Base-by-base conservation (phyloP, 2,113 vertebrate species). In the Erinaceus europaeus region DNA sequence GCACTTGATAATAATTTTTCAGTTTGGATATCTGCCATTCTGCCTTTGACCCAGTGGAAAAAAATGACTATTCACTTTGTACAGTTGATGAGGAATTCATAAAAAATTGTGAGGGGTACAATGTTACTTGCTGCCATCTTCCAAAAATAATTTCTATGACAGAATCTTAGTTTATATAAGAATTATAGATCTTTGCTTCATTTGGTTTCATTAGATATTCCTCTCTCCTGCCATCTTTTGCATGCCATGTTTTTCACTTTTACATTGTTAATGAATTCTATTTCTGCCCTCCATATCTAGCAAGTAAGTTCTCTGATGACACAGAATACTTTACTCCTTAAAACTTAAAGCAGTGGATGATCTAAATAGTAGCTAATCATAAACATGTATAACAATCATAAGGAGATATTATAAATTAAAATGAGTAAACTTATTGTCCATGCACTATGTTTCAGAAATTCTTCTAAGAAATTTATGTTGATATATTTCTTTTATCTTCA, bases 21-120 rank as follows among this genome's bases (percentile, higher is more conserved):
- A 42, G 14, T 74, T 42, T 71, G 65, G 80, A 88, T 23, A 64
- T 46, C 46, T 80, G 68, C 77, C 84, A 77, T 69, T 90, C 75
- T 75, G 48, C 69, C 21, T 90, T 86, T 74, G 11, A n/a, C 59
- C n/a, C 73, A 73, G 7, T 13, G 61, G 40, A 48, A 71, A 87
- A 75, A 57, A 23, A 25, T 44, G 81, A 27, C 57, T 86, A 15
- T 76, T 88, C 32, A 15, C 86, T 91, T 83, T 36, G 13, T 73
- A 46, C 17, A 76, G 48, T 90, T 68, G 64, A 85, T 73, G 36
- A 80, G 36, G n/a, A 92, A 64, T 55, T 11, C 10, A 29, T 88
- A n/a, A 90, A n/a, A 80, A 88, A 23, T 48, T 50, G 34, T n/a
- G 23, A 80, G 11, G 57, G 44, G 34, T 29, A 76, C 77, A 77